A percentile compares a stretch with the other conserved stretches of the same genome.
Evolutionary conservation across 2,888 invertebrate genomes (phyloP).

Genomic region (Microctonus aethiopoides): DNA sequence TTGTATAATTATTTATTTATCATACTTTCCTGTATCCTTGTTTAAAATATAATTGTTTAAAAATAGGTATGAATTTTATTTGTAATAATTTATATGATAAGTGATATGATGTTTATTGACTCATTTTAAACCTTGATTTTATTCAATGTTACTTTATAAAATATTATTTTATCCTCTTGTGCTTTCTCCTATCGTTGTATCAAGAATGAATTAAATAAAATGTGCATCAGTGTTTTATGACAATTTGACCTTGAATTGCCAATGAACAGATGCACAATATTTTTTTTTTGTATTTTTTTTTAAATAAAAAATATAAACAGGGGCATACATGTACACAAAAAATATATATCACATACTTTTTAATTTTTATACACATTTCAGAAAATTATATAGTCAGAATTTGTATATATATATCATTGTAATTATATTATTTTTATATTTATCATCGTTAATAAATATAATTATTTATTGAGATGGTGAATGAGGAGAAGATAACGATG

Average conservation of each 20-base stretch:
- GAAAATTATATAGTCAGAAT: no score
- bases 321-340: no score
- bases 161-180: neutral
- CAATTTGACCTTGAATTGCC: conserved; percentile 8
- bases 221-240: neutral
- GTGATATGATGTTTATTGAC: neutral
- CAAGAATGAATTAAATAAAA: neutral
- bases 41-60: no score
- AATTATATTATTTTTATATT: neutral
- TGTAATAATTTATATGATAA: no score
- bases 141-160: neutral
- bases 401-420: neutral
- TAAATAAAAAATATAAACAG: neutral
- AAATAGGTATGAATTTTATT: no score
- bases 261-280: neutral
- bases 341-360: neutral
- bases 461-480: neutral
- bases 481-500: conserved; percentile 3
- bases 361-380: neutral
- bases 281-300: neutral
- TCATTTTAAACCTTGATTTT: neutral
- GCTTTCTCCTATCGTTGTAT: neutral
- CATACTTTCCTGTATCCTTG: neutral
- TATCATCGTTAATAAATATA: neutral
- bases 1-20: neutral